Base-by-base conservation (phyloP, 2,888 invertebrate genomes). In the Chironomus riparius region DNA sequence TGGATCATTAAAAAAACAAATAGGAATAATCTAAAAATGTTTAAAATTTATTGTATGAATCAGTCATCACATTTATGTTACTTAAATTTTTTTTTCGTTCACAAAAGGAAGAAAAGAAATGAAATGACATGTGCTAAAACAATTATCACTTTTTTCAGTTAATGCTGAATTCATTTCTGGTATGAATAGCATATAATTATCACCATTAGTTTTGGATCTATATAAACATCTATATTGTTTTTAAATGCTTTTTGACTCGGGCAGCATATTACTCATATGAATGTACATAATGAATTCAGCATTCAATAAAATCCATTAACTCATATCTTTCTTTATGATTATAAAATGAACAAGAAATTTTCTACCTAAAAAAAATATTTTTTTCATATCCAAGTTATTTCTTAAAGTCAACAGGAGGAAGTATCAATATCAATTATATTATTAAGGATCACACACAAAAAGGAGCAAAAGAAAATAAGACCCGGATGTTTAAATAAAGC, bases 351-450 rank as follows among this genome's bases (percentile, higher is more conserved):
- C 38, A 38, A 38, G 38, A 38, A 38, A 2, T 38, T 38, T 38
- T 38, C 38, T 38, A 38, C 38, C 38, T 38, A 38, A 38, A 38
- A 38, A 38, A 4, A 4, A 4, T 28, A 4, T 5, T 28, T 28
- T 24, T 24, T 24, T 24, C 22, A 5, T 28, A 28, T 38, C 10
- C 38, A 38, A 38, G 15, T 56, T 56, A 15, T 56, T 56, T 56
- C 56, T 56, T 56, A 56, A 18, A 56, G 56, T 56, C 56, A 56
- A 56, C 18, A 65, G 24, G 47, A 72, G 72, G 72, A 72, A 72
- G 72, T 72, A 72, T 72, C 72, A 72, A 72, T 72, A 72, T 72
- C 72, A 72, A 72, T 72, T 72, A 72, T 18, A 50, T 61, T 72
- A 56, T 72, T 72, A 62, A 62, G 72, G 47, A 62, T 71, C n/a